Evolutionary conservation across 1,140 invertebrate genomes (phyloP).

Genomic region (Atta colombica): DNA sequence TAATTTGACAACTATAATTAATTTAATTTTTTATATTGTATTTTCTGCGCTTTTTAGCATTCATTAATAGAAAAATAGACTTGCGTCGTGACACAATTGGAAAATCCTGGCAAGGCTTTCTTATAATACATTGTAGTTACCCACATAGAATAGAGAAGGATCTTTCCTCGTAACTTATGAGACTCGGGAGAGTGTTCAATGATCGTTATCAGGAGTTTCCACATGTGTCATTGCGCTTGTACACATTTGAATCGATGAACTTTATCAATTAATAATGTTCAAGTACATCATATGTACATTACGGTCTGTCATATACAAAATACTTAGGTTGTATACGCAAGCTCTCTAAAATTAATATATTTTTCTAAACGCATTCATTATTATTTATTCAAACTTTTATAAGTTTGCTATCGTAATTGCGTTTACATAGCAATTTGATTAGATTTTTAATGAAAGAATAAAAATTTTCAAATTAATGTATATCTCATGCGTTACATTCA

Average conservation of each 20-base stretch:
- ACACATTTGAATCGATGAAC: conserved; percentile 23
- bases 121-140: conserved; percentile 1
- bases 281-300: not conserved
- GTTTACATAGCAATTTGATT: not conserved
- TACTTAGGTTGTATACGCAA: not conserved
- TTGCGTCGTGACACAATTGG: conserved; percentile 66
- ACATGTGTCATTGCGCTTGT: conserved; percentile 60
- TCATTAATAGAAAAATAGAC: conserved; percentile 27
- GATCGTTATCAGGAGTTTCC: conserved; percentile 63
- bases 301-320: not conserved
- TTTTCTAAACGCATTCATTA: not conserved
- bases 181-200: conserved; percentile 41
- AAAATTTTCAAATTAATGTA: conserved; percentile 13
- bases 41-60: not conserved
- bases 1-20: conserved; percentile 22
- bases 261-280: conserved; percentile 38
- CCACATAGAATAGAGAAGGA: not conserved
- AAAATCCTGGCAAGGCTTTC: conserved; percentile 63
- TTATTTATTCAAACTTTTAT: conserved; percentile 7
- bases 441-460: not conserved
- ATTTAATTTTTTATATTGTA: conserved; percentile 48
- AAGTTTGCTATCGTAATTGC: not conserved
- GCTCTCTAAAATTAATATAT: not conserved
- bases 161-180: conserved; percentile 34
- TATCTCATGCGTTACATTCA: not conserved